Evolutionary conservation across 2,888 invertebrate species (phyloP).

Genomic region (Drosophila anomalipes): DNA sequence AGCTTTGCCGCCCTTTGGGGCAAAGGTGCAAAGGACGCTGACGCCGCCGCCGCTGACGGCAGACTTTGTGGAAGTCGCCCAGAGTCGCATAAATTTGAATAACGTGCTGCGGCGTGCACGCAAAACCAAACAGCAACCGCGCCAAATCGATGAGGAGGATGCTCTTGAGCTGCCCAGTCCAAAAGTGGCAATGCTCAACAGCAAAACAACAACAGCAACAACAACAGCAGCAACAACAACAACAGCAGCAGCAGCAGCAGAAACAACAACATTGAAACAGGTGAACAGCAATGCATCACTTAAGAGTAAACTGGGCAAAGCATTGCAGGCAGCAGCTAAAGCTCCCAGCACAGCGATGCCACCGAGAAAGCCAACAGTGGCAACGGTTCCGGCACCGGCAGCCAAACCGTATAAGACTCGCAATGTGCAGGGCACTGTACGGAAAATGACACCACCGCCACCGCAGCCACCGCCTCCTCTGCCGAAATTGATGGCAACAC

Average conservation of each 20-base stretch:
- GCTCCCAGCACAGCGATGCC: conserved; percentile 5
- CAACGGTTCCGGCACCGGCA: neutral
- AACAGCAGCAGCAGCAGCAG: neutral
- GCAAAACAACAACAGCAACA: conserved; percentile 4
- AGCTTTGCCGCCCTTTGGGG: conserved; percentile 37
- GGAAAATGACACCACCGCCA: conserved; percentile 32
- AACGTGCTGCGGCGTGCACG: conserved; percentile 83
- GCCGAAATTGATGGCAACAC: neutral
- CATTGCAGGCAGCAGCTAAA: conserved; percentile 12
- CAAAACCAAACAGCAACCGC: conserved; percentile 72
- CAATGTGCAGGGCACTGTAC: conserved; percentile 36
- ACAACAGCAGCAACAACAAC: neutral
- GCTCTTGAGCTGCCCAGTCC: conserved; percentile 44
- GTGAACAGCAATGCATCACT: neutral
- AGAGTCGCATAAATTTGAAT: conserved; percentile 83
- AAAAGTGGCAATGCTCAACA: conserved; percentile 14
- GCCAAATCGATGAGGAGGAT: conserved; percentile 62
- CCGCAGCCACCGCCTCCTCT: conserved; percentile 12
- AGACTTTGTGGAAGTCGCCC: conserved; percentile 64
- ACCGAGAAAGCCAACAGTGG: neutral
- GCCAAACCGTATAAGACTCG: conserved; percentile 54
- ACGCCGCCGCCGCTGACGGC: neutral
- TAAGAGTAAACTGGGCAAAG: conserved; percentile 37
- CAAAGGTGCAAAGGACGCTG: neutral
- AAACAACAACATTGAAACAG: neutral